These are phyloP conservation scores for Aethes cnicana DNA, from an alignment of 2,888 invertebrate genomes.

Conservation along the genomic window DNA sequence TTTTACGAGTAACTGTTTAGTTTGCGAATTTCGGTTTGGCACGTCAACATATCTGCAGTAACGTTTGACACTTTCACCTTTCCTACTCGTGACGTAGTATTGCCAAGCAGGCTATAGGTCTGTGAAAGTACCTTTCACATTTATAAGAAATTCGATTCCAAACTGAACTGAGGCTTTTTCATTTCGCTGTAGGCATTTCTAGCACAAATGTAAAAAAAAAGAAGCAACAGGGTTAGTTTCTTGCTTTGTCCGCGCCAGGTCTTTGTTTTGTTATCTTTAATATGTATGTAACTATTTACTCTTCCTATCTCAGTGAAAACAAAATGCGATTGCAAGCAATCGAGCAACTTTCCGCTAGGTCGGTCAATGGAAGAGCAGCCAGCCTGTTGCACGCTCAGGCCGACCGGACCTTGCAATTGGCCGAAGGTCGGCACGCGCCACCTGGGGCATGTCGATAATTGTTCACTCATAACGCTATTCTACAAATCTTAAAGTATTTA, in stretches of 20 bases:
- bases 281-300: no score
- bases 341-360: constrained; percentile 7
- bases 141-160: no score
- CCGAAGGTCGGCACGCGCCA: constrained; percentile 42
- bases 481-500: constrained; percentile 14
- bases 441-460: constrained; percentile 42
- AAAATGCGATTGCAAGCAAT: constrained; percentile 12
- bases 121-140: constrained; percentile 20
- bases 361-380: constrained; percentile 12
- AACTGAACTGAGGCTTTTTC: no score
- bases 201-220: no score
- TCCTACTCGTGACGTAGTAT: constrained; percentile 1
- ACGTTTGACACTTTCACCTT: constrained; percentile 24
- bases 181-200: no score
- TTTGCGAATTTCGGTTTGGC: background rate
- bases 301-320: background rate
- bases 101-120: background rate
- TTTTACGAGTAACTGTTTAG: background rate
- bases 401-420: constrained; percentile 33
- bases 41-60: constrained; percentile 1
- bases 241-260: no score
- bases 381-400: constrained; percentile 24
- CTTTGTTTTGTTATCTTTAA: background rate
- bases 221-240: no score
- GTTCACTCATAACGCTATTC: constrained; percentile 32